A percentile compares a stretch with the other conserved stretches of the same genome.
phyloP scores from a whole-genome alignment of 2,797 vertebrate species.

The Selene dorsalis region DNA sequence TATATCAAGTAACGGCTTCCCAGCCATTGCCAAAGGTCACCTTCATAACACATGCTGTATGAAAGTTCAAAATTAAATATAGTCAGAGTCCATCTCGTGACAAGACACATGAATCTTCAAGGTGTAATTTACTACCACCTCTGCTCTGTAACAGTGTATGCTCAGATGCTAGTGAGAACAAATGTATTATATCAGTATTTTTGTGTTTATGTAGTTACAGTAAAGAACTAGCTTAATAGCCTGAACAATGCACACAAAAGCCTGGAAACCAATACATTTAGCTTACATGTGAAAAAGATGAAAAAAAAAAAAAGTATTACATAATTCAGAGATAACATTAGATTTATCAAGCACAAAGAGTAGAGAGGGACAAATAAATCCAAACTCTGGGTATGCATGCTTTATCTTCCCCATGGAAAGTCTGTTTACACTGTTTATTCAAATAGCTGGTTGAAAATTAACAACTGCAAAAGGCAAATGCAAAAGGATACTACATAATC shows the following conservation, averaged over 20 bases:
- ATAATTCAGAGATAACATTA: neutral
- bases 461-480: neutral
- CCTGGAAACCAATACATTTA: neutral
- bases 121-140: neutral
- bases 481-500: neutral
- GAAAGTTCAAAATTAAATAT: slow-evolving; percentile 70
- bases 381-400: slow-evolving; percentile 18
- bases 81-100: slow-evolving; percentile 11
- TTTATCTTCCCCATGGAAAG: slow-evolving; percentile 47
- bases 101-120: slow-evolving; percentile 19
- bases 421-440: slow-evolving; percentile 9
- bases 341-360: neutral
- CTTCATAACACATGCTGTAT: slow-evolving; percentile 36
- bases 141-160: slow-evolving; percentile 16
- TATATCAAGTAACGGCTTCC: slow-evolving; percentile 48
- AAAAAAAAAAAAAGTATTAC: neutral
- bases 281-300: neutral
- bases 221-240: neutral
- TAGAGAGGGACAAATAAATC: slow-evolving; percentile 11
- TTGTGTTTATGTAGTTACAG: too few relatives aligned
- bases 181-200: slow-evolving; percentile 24
- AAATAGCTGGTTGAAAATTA: slow-evolving; percentile 38
- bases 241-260: neutral
- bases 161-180: neutral
- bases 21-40: slow-evolving; percentile 68